Percentiles rank a stretch among this genome's conserved stretches.
These are phyloP conservation scores for Brachyhypopomus gauderio DNA, from an alignment of 2,113 vertebrate genomes.

Conservation along the genomic window DNA sequence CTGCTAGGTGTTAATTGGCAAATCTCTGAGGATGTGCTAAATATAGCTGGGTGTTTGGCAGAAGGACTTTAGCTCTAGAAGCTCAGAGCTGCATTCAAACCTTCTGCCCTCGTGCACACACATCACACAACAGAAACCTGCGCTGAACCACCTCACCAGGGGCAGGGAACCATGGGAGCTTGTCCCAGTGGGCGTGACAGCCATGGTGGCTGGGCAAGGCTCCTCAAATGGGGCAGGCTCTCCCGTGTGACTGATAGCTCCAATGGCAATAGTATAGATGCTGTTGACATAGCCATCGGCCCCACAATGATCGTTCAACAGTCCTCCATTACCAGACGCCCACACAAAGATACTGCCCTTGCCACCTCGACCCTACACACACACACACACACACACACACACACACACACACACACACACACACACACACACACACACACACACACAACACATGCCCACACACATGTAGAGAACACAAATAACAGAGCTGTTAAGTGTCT, in stretches of 20 bases:
- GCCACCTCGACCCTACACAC: constrained; percentile 61
- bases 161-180: constrained; percentile 54
- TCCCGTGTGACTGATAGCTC: constrained; percentile 63
- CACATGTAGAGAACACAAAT: too few species aligned
- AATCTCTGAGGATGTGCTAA: constrained; percentile 47
- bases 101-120: too few species aligned
- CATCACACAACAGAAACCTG: too few species aligned
- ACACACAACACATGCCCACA: too few species aligned
- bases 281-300: constrained; percentile 70
- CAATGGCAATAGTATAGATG: constrained; percentile 65
- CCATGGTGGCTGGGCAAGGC: constrained; percentile 69
- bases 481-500: too few species aligned
- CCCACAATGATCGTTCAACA: constrained; percentile 65
- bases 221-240: constrained; percentile 66
- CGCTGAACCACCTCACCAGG: constrained; percentile 58
- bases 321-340: constrained; percentile 69
- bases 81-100: too few species aligned
- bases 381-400: constrained; percentile 43
- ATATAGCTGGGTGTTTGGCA: constrained; percentile 44
- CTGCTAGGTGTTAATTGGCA: constrained; percentile 44
- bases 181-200: constrained; percentile 66
- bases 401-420: constrained; percentile 40
- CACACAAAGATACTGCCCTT: constrained; percentile 71
- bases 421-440: too few species aligned
- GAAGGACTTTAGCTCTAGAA: neutral